Base-by-base conservation (phyloP, 2,888 invertebrate species). In the Priocnemis perturbator region DNA sequence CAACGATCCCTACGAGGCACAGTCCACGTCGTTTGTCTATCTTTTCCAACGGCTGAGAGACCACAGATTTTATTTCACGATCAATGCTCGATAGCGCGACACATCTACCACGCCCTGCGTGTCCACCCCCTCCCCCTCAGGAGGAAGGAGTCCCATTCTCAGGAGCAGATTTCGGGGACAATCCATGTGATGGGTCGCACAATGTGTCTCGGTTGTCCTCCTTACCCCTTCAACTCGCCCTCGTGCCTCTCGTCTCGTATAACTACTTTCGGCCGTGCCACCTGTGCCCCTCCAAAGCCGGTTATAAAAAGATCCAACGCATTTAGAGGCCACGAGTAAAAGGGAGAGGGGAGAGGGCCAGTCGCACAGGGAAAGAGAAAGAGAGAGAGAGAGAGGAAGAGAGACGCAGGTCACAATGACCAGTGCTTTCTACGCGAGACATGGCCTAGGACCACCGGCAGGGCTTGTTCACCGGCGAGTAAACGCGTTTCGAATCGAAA, bases 401-500 rank as follows among this genome's bases (percentile, higher is more conserved):
- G 59, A 73, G 64, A 71, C 67, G 75, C 70, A 67, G 70, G 70
- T 79, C 77, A 85, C 83, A 86, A 86, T 87, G 85, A 85, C 83
- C 83, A 75, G 71, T 80, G 78, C 76, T 79, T 81, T 76, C 79
- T 80, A 77, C 75, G 74, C 78, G 74, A 79, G 80, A 74, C 74
- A 71, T 71, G 21, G 23, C n/a, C 78, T 80, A 81, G 80, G 86
- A 87, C 87, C 87, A 87, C 87, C 86, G 82, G 81, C 76, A 75
- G 64, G 79, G 78, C 70, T 73, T 81, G 77, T 83, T 83, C 79
- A 73, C 67, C 67, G 65, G 71, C 73, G 75, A 79, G 76, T 72
- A 79, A 83, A 83, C 79, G 85, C 79, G 81, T 84, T 82, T 84
- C 84, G 81, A 86, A 88, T 87, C 82, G 83, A 86, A 86, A 83